Conservation (phyloP, 2,113 vertebrate genomes). For the Sinocyclocheilus rhinocerous region DNA sequence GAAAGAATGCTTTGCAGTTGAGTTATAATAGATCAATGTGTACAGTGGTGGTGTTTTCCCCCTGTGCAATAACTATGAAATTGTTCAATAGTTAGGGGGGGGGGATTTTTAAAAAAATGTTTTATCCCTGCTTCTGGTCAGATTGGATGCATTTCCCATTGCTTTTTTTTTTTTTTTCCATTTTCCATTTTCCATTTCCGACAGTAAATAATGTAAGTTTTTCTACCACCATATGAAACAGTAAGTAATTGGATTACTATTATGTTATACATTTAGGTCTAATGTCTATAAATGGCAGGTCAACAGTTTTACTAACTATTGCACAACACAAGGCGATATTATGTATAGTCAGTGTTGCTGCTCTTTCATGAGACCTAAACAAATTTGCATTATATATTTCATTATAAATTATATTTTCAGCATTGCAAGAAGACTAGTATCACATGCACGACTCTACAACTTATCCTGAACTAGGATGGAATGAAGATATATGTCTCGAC, state of each 20-base stretch:
- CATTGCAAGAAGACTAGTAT: too few relatives aligned
- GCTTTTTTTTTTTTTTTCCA: not conserved
- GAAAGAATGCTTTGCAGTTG: not conserved
- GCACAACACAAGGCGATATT: not conserved
- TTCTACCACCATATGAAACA: not conserved
- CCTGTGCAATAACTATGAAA: too few relatives aligned
- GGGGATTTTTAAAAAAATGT: not conserved
- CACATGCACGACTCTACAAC: too few relatives aligned
- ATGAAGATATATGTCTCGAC: not conserved
- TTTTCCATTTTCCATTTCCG: not conserved
- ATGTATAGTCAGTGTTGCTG: not conserved
- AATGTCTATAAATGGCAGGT: not conserved
- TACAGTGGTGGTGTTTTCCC: too few relatives aligned
- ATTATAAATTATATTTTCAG: too few relatives aligned
- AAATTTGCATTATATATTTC: too few relatives aligned
- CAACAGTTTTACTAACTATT: not conserved
- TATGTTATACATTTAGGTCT: not conserved
- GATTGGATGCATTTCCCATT: not conserved
- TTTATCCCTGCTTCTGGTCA: not conserved
- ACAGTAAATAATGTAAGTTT: not conserved
- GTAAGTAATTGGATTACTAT: not conserved
- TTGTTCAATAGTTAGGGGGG: too few relatives aligned
- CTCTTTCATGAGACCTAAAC: not conserved
- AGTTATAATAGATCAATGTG: too few relatives aligned
- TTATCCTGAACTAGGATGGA: not conserved